These are phyloP conservation scores for Chymomyza caudatula DNA, from an alignment of 2,888 invertebrate species.

Conservation along the genomic window DNA sequence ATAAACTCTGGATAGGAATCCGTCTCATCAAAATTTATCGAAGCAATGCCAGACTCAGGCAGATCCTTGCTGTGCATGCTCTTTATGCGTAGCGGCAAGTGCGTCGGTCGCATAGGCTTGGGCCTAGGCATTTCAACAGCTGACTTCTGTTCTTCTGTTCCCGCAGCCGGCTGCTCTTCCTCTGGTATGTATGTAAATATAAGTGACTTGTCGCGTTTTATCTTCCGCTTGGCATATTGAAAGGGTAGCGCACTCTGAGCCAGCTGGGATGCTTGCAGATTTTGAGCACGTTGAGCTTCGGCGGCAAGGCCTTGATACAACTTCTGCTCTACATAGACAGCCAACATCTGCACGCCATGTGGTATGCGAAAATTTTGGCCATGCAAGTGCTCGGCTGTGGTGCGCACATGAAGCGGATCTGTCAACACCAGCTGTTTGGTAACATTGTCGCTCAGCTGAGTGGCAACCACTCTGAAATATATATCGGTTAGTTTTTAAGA, in stretches of 20 bases:
- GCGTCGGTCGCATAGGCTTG: constrained; percentile 79
- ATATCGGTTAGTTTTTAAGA: not conserved
- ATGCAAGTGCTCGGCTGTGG: constrained; percentile 84
- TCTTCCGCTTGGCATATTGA: constrained; percentile 78
- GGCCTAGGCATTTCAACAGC: constrained; percentile 44
- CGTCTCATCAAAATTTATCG: constrained; percentile 80
- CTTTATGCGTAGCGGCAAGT: constrained; percentile 81
- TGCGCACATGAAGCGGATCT: constrained; percentile 90
- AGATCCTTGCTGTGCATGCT: constrained; percentile 76
- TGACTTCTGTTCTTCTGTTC: constrained; percentile 5
- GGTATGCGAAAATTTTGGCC: constrained; percentile 85
- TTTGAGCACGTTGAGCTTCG: constrained; percentile 78
- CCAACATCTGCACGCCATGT: constrained; percentile 87
- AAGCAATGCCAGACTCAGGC: constrained; percentile 76
- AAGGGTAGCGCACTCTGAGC: constrained; percentile 67
- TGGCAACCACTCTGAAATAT: constrained; percentile 85
- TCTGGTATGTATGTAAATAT: constrained; percentile 91
- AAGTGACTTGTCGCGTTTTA: constrained; percentile 88
- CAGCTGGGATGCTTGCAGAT: constrained; percentile 73
- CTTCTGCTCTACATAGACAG: constrained; percentile 85
- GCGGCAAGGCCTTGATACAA: constrained; percentile 81
- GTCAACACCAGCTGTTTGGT: constrained; percentile 89
- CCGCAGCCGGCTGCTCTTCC: constrained; percentile 78
- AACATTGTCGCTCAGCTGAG: constrained; percentile 85
- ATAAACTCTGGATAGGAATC: constrained; percentile 82